A percentile compares a stretch with the other conserved stretches of the same genome.
Conservation (phyloP, 2,888 invertebrate species). For the Miltochrista miniata region DNA sequence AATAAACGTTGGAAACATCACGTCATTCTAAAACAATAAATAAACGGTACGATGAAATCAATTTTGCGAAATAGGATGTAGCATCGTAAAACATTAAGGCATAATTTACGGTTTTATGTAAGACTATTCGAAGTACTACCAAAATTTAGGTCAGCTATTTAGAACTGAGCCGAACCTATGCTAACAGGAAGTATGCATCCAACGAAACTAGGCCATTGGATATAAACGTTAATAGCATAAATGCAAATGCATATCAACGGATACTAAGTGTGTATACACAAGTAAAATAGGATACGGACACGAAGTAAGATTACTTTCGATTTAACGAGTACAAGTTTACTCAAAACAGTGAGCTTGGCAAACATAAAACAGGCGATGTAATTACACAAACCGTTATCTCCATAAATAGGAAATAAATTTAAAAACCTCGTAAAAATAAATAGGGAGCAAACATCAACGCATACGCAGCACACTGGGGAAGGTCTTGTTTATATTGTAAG, state of each 20-base stretch:
- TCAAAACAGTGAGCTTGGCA: constrained; percentile 44
- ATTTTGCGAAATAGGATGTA: neutral
- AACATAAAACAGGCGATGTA: constrained; percentile 63
- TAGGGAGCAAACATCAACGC: constrained; percentile 48
- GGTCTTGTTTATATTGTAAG: constrained; percentile 47
- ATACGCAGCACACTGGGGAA: constrained; percentile 28
- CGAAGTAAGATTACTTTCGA: constrained; percentile 23
- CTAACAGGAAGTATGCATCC: constrained; percentile 46
- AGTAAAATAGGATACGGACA: constrained; percentile 13
- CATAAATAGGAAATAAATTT: constrained; percentile 64
- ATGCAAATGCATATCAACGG: constrained; percentile 12
- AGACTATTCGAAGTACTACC: constrained; percentile 18
- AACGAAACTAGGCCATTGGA: constrained; percentile 38
- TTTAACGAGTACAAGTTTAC: constrained; percentile 42
- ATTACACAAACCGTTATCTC: constrained; percentile 70
- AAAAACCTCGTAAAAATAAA: constrained; percentile 59
- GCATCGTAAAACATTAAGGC: neutral
- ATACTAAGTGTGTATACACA: constrained; percentile 7
- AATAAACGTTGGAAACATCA: neutral
- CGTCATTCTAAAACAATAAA: neutral
- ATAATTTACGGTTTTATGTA: constrained; percentile 8
- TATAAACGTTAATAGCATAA: constrained; percentile 17
- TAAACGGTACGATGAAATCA: constrained; percentile 1
- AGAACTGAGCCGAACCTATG: constrained; percentile 37
- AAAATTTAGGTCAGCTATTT: constrained; percentile 40